Conservation (phyloP, 1,140 invertebrate species). For the Cardiocondyla obscurior region DNA sequence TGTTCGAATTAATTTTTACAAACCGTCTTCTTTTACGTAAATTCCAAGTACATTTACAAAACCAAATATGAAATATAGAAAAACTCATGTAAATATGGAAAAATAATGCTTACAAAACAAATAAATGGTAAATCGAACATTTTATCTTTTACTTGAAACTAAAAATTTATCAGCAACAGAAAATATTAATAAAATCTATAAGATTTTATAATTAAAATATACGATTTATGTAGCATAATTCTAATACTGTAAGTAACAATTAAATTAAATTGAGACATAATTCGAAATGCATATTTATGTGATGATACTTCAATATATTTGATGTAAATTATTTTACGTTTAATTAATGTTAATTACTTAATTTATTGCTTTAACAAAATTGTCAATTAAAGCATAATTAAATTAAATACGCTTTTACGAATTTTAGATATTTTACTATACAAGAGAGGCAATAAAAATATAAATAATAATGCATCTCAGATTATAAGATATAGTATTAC, state of each 20-base stretch:
- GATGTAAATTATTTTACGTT: too few relatives aligned
- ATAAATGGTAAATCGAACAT: not conserved
- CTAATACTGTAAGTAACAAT: not conserved
- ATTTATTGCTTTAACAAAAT: not conserved
- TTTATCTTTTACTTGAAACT: not conserved
- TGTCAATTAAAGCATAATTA: conserved; percentile 2
- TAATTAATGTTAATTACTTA: not conserved
- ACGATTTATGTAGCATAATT: not conserved
- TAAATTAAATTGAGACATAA: not conserved
- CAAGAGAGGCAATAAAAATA: not conserved
- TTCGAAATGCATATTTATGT: not conserved
- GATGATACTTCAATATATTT: not conserved
- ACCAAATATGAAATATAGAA: not conserved
- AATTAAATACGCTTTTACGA: not conserved
- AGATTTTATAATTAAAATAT: too few relatives aligned
- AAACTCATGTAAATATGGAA: not conserved
- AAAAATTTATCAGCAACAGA: not conserved
- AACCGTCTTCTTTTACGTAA: not conserved
- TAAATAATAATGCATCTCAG: not conserved
- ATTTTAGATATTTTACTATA: not conserved
- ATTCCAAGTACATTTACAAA: not conserved
- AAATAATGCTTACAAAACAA: not conserved
- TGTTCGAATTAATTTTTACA: not conserved
- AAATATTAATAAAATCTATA: not conserved
- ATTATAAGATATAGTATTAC: not conserved